Evolutionary conservation across 1,140 invertebrate species (phyloP).

Genomic region (Ips typographus): DNA sequence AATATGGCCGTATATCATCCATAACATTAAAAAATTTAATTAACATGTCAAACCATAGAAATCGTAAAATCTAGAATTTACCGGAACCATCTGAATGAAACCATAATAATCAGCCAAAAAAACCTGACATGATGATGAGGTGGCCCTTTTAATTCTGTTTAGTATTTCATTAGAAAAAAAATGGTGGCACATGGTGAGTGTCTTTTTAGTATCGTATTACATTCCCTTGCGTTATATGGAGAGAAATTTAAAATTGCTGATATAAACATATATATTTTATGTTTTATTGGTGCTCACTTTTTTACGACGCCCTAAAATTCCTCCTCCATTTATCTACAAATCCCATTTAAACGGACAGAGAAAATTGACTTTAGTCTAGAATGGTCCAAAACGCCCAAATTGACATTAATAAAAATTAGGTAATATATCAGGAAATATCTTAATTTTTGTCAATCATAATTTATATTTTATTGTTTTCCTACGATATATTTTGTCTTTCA

Average conservation of each 20-base stretch:
- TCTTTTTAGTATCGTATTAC: slow-evolving; percentile 14
- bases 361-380: slow-evolving; percentile 16
- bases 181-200: slow-evolving; percentile 24
- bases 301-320: slow-evolving; percentile 21
- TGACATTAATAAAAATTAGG: background rate
- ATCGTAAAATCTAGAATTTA: no score
- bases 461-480: no score
- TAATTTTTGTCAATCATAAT: no score
- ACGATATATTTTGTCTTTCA: no score
- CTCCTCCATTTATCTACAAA: slow-evolving; percentile 33
- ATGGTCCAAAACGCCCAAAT: background rate
- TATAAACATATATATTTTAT: slow-evolving; percentile 32
- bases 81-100: no score
- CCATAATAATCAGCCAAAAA: background rate
- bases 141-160: slow-evolving; percentile 7
- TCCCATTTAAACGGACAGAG: slow-evolving; percentile 28
- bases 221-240: slow-evolving; percentile 3
- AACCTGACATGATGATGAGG: no score
- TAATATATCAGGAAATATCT: background rate
- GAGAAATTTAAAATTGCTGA: slow-evolving; percentile 31
- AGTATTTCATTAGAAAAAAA: slow-evolving; percentile 25
- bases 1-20: slow-evolving; percentile 17
- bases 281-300: slow-evolving; percentile 30
- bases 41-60: background rate
- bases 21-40: slow-evolving; percentile 3